Evolutionary conservation across 2,113 vertebrate species (phyloP).

Genomic region (Lamprologus lemairii): DNA sequence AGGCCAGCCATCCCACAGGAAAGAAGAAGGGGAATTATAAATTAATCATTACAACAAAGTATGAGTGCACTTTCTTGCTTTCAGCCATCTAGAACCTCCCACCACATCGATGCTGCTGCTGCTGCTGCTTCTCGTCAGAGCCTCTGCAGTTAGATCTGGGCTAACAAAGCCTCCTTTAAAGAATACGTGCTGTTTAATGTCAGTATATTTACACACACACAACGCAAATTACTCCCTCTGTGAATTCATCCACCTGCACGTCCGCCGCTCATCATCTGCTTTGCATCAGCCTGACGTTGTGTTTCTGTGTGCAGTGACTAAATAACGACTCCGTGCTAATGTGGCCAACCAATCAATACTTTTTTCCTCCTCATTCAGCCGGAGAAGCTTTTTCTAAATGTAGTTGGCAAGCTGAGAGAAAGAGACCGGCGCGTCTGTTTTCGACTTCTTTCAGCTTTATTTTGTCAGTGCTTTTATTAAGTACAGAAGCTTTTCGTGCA

Average conservation of each 20-base stretch:
- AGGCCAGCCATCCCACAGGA: constrained; percentile 33
- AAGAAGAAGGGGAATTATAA: constrained; percentile 37
- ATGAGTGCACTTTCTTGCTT: constrained; percentile 31
- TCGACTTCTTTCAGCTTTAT: background rate
- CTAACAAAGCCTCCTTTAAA: background rate
- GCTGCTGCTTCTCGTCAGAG: background rate
- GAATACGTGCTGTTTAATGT: background rate
- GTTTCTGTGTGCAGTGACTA: background rate
- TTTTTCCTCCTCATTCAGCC: background rate
- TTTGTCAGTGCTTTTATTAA: background rate
- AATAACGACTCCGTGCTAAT: background rate
- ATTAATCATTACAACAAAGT: constrained; percentile 58
- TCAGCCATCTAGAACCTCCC: constrained; percentile 21
- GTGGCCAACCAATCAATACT: constrained; percentile 17
- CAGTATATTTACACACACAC: background rate
- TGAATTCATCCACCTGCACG: constrained; percentile 6
- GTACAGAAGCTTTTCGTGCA: background rate
- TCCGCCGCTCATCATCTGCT: background rate
- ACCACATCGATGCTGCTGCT: background rate
- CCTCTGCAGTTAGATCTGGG: constrained; percentile 11
- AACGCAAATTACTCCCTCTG: background rate
- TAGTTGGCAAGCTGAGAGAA: background rate
- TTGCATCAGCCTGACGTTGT: background rate
- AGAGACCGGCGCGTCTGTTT: background rate
- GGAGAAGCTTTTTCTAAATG: background rate